Evolutionary conservation across 2,888 invertebrate genomes (phyloP).

Genomic region (Lasioglossum zephyrum): DNA sequence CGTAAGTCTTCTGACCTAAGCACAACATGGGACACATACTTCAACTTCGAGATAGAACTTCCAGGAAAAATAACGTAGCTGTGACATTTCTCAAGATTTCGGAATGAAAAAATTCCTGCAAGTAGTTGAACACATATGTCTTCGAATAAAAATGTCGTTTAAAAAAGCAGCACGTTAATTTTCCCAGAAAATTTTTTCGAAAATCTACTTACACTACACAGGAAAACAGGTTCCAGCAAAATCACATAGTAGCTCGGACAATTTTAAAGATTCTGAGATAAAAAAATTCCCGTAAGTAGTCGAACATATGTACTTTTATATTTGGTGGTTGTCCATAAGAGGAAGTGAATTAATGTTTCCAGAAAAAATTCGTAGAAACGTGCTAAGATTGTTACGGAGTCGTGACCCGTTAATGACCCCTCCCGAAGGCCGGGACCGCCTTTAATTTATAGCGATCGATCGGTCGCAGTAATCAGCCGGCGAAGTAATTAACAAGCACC

Average conservation of each 20-base stretch:
- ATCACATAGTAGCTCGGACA: too few species aligned
- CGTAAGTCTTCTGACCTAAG: neutral
- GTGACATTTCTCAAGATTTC: too few species aligned
- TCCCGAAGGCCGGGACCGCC: neutral
- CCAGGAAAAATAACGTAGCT: too few species aligned
- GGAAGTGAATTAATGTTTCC: neutral
- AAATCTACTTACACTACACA: too few species aligned
- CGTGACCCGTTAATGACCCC: neutral
- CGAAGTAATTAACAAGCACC: constrained; percentile 47
- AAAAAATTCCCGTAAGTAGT: neutral
- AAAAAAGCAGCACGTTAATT: neutral
- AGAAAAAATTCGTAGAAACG: neutral
- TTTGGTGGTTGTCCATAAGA: neutral
- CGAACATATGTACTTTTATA: neutral
- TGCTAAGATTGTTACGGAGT: neutral
- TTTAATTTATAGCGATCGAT: constrained; percentile 33
- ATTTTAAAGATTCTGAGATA: neutral
- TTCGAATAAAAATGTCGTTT: neutral
- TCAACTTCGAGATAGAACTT: neutral
- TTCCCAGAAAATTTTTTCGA: neutral
- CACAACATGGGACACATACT: neutral
- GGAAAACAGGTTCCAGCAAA: too few species aligned
- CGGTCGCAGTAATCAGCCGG: constrained; percentile 28
- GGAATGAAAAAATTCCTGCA: too few species aligned
- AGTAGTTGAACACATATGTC: neutral